These are phyloP conservation scores for Drosophila lacicola DNA, from an alignment of 2,888 invertebrate species.

Conservation along the genomic window DNA sequence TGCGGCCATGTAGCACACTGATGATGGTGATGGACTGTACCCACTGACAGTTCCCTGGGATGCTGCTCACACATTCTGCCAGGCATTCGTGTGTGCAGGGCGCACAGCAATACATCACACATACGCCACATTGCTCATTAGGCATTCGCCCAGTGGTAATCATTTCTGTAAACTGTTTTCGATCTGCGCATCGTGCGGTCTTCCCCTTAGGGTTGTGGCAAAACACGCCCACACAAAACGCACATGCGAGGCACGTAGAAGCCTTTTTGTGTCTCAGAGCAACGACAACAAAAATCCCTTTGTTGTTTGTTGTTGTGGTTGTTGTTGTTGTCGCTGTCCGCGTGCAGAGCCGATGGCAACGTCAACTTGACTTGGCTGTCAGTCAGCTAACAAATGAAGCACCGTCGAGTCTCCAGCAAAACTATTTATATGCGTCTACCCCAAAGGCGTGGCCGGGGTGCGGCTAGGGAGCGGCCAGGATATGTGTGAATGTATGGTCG, in stretches of 20 bases:
- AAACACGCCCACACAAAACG: not conserved
- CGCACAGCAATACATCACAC: slow-evolving; percentile 38
- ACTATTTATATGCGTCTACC: slow-evolving; percentile 67
- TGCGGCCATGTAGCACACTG: slow-evolving; percentile 19
- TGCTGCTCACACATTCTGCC: not conserved
- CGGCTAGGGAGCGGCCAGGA: slow-evolving; percentile 31
- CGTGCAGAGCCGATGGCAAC: slow-evolving; percentile 23
- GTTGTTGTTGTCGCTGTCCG: slow-evolving; percentile 29
- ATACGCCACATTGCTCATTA: slow-evolving; percentile 70
- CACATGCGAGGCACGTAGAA: slow-evolving; percentile 54
- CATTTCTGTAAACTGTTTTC: slow-evolving; percentile 76
- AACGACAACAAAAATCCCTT: slow-evolving; percentile 14
- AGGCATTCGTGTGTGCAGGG: slow-evolving; percentile 24
- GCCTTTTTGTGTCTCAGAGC: slow-evolving; percentile 43
- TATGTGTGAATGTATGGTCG: slow-evolving; percentile 30
- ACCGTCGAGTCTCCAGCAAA: slow-evolving; percentile 40
- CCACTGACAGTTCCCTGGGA: slow-evolving; percentile 19
- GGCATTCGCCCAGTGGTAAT: slow-evolving; percentile 69
- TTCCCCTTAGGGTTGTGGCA: slow-evolving; percentile 2
- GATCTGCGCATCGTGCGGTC: slow-evolving; percentile 49
- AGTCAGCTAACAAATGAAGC: slow-evolving; percentile 66
- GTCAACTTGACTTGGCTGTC: slow-evolving; percentile 62
- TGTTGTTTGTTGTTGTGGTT: slow-evolving; percentile 4
- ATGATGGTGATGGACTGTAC: slow-evolving; percentile 27
- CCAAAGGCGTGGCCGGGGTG: slow-evolving; percentile 11